These are phyloP conservation scores for Drosophila setosimentum DNA, from an alignment of 2,888 invertebrate species.

Conservation along the genomic window DNA sequence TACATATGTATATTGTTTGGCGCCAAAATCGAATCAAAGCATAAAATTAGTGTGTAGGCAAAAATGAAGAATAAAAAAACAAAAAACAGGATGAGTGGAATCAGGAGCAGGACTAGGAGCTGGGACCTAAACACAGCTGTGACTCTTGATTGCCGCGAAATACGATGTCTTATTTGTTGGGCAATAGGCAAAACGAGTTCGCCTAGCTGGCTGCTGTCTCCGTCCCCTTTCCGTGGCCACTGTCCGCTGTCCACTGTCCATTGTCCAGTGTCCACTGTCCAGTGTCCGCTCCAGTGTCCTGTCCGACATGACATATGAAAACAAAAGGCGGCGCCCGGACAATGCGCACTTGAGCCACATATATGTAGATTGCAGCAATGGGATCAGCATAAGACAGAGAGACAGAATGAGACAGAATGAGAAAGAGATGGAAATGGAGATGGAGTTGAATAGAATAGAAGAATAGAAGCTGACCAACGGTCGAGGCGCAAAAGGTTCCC, in stretches of 20 bases:
- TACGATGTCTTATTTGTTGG: slow-evolving; percentile 61
- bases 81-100: neutral
- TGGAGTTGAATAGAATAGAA: slow-evolving; percentile 13
- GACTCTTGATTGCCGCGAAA: slow-evolving; percentile 70
- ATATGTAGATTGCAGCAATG: slow-evolving; percentile 17
- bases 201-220: slow-evolving; percentile 3
- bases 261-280: slow-evolving; percentile 6
- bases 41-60: slow-evolving; percentile 46
- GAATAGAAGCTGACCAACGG: slow-evolving; percentile 55
- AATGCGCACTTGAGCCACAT: slow-evolving; percentile 34
- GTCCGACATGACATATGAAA: slow-evolving; percentile 75
- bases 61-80: neutral
- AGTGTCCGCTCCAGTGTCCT: slow-evolving; percentile 34
- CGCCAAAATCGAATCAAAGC: slow-evolving; percentile 60
- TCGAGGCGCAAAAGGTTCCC: slow-evolving; percentile 49
- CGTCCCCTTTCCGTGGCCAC: slow-evolving; percentile 1
- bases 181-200: slow-evolving; percentile 47
- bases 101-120: neutral
- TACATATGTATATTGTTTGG: slow-evolving; percentile 24
- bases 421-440: neutral
- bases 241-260: neutral
- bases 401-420: neutral
- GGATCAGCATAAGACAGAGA: slow-evolving; percentile 15
- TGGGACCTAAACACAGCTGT: slow-evolving; percentile 54
- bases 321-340: slow-evolving; percentile 54